Percentiles rank a stretch among this genome's conserved stretches.
phyloP scores from a whole-genome alignment of 2,888 invertebrate genomes.

The Mesodorylaimus sp. region DNA sequence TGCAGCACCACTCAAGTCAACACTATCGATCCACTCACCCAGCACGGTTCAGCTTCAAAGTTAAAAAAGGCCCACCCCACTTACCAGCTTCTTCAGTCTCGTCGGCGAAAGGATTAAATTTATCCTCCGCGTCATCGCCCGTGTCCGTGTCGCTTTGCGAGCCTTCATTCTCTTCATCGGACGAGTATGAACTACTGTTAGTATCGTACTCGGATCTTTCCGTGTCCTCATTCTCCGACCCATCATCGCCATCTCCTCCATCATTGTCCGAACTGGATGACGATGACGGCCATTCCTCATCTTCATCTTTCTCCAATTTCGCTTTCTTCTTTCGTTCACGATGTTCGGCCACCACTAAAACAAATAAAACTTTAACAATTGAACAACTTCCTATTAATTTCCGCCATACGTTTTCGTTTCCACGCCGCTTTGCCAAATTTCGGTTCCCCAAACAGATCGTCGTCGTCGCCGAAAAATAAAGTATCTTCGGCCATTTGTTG shows the following conservation, averaged over 20 bases:
- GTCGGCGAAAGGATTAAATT: slow-evolving; percentile 77
- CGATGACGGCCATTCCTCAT: no score
- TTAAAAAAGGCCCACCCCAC: slow-evolving; percentile 25
- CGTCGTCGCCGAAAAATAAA: background rate
- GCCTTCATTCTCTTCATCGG: slow-evolving; percentile 10
- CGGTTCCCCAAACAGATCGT: background rate
- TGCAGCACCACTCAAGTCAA: no score
- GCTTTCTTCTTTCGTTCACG: no score
- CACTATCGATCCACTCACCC: background rate
- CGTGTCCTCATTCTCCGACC: slow-evolving; percentile 7
- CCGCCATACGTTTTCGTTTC: no score
- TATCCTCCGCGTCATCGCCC: slow-evolving; percentile 37
- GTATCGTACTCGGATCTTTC: no score
- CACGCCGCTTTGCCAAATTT: background rate
- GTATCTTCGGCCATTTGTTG: slow-evolving; percentile 1
- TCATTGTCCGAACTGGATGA: no score
- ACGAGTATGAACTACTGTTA: slow-evolving; percentile 10
- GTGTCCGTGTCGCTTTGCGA: background rate
- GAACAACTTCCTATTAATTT: background rate
- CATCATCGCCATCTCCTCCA: no score
- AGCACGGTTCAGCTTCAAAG: background rate
- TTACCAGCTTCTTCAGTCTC: no score
- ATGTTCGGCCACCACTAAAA: background rate
- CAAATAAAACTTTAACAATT: background rate
- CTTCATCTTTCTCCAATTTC: no score